Evolutionary conservation across 2,797 vertebrate species (phyloP).

Genomic region (Heliangelus exortis): DNA sequence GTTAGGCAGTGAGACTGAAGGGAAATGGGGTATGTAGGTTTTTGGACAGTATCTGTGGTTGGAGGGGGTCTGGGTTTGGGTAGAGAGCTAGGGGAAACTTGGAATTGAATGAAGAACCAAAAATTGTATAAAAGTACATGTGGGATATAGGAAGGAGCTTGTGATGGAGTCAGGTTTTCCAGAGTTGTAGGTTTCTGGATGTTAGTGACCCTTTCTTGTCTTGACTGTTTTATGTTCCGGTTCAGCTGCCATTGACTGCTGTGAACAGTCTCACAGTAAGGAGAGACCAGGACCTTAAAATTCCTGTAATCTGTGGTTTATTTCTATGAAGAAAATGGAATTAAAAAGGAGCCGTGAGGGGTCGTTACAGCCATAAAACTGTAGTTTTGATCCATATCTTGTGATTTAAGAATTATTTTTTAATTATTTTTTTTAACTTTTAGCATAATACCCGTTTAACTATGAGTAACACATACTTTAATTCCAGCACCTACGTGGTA

Average conservation of each 20-base stretch:
- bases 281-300: background rate
- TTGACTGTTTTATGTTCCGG: rapidly evolving
- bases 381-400: background rate
- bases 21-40: background rate
- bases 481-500: background rate
- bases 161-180: background rate
- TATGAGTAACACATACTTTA: background rate
- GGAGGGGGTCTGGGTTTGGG: background rate
- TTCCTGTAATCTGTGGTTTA: background rate
- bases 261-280: background rate
- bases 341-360: background rate
- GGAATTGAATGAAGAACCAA: background rate
- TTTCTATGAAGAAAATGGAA: background rate
- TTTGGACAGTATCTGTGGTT: background rate
- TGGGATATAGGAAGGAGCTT: background rate
- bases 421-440: background rate
- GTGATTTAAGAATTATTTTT: background rate
- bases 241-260: background rate
- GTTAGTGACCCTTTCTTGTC: background rate
- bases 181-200: background rate
- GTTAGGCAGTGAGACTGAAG: rapidly evolving
- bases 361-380: background rate
- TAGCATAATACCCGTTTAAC: background rate
- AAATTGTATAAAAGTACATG: background rate
- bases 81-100: background rate